phyloP scores from a whole-genome alignment of 2,797 vertebrate species.

The Cryptoblepharus egeriae region DNA sequence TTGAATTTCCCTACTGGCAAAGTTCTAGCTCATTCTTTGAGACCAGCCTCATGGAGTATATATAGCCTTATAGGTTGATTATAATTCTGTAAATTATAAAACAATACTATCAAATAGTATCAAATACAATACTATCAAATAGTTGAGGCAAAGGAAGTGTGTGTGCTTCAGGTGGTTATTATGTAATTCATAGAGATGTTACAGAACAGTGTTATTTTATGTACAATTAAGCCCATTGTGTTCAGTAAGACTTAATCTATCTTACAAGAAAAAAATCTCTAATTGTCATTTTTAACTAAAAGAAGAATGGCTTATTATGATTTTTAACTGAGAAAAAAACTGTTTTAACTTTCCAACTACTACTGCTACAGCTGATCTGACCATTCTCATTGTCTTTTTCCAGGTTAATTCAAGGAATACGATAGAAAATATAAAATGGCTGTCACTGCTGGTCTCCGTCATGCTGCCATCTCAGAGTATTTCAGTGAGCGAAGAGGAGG shows the following conservation, averaged over 20 bases:
- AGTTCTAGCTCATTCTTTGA: neutral
- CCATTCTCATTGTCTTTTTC: slow-evolving; percentile 31
- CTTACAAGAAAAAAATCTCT: too few species aligned
- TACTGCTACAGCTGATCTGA: neutral
- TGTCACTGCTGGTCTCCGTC: slow-evolving; percentile 52
- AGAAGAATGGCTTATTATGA: neutral
- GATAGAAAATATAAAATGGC: slow-evolving; percentile 60
- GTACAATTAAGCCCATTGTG: too few species aligned
- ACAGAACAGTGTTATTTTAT: too few species aligned
- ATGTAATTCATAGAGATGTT: too few species aligned
- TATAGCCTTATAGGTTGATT: neutral
- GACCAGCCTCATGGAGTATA: neutral
- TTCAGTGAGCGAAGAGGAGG: slow-evolving; percentile 63
- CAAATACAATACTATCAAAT: neutral
- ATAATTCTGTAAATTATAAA: neutral
- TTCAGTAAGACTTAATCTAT: too few species aligned
- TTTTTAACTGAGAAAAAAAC: neutral
- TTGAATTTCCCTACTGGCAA: neutral
- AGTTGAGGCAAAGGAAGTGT: neutral
- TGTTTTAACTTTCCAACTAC: neutral
- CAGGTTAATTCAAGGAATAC: slow-evolving; percentile 78
- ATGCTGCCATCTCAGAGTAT: slow-evolving; percentile 57
- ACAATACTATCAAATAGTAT: neutral
- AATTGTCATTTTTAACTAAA: too few species aligned
- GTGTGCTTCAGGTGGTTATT: too few species aligned